These are phyloP conservation scores for Coccyzus lansbergi DNA, from an alignment of 2,797 vertebrate species.

Conservation along the genomic window DNA sequence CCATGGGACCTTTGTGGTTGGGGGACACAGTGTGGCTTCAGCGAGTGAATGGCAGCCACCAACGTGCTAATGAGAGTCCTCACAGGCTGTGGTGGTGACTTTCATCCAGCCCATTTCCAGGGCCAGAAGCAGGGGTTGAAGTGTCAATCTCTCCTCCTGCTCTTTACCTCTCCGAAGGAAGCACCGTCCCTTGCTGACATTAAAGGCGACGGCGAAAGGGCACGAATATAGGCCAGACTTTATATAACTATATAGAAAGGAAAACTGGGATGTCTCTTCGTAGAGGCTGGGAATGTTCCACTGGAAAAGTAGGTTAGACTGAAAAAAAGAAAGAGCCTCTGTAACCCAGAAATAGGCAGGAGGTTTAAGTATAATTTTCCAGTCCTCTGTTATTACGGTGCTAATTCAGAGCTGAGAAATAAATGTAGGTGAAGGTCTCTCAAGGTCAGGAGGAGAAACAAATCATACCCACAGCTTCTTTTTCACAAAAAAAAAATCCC, in stretches of 20 bases:
- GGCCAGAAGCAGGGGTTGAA: not conserved
- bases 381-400: slow-evolving; percentile 54
- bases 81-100: not conserved
- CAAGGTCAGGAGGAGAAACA: slow-evolving; percentile 53
- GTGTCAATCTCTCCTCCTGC: not conserved
- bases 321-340: slow-evolving; percentile 60
- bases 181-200: not conserved
- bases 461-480: not conserved
- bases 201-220: not conserved
- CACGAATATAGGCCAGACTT: slow-evolving; percentile 56
- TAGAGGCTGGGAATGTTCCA: slow-evolving; percentile 55
- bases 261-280: slow-evolving; percentile 60
- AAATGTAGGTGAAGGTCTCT: slow-evolving; percentile 60
- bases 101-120: not conserved
- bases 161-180: slow-evolving; percentile 4
- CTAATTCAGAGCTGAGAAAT: slow-evolving; percentile 56
- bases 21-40: not conserved
- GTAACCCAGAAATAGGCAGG: slow-evolving; percentile 68
- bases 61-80: not conserved
- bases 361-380: slow-evolving; percentile 68
- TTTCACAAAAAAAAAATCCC: not conserved
- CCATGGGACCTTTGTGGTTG: accelerated
- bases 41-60: not conserved
- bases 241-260: slow-evolving; percentile 52
- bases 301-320: slow-evolving; percentile 68